Conservation (phyloP, 2,888 invertebrate species). For the Orchesellides sinensis region DNA sequence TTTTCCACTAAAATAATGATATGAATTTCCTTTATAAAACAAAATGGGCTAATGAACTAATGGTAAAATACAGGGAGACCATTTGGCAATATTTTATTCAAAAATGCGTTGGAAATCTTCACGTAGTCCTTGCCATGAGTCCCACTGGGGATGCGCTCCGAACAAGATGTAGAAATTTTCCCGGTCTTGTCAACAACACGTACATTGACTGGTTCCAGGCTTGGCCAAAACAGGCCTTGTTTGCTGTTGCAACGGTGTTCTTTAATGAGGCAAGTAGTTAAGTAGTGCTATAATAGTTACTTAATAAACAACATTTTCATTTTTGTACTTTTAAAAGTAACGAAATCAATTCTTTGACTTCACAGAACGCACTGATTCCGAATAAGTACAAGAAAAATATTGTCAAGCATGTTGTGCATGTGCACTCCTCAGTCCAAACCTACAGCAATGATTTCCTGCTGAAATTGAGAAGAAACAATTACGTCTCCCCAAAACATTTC, state of each 20-base stretch:
- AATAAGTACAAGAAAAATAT: constrained; percentile 83
- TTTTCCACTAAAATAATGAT: too few relatives aligned
- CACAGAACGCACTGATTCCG: constrained; percentile 83
- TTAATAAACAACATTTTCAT: neutral
- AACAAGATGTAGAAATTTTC: constrained; percentile 92
- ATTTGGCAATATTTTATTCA: constrained; percentile 91
- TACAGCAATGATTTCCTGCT: constrained; percentile 86
- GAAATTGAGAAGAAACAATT: constrained; percentile 88
- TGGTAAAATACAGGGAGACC: constrained; percentile 81
- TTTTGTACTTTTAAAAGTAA: neutral
- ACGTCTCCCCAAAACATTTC: constrained; percentile 94
- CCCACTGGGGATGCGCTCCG: constrained; percentile 89
- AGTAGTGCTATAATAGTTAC: neutral
- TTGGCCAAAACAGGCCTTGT: constrained; percentile 93
- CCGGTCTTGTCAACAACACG: constrained; percentile 93
- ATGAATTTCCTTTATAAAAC: too few relatives aligned
- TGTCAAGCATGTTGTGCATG: constrained; percentile 91
- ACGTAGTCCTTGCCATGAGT: constrained; percentile 94
- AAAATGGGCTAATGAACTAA: too few relatives aligned
- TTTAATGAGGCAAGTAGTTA: constrained; percentile 82
- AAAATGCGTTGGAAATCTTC: constrained; percentile 88
- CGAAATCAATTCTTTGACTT: neutral
- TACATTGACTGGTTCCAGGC: constrained; percentile 96
- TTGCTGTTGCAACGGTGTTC: constrained; percentile 91
- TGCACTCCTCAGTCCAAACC: constrained; percentile 85